These are phyloP conservation scores for Heliconius erato DNA, from an alignment of 2,888 invertebrate species.

Conservation along the genomic window DNA sequence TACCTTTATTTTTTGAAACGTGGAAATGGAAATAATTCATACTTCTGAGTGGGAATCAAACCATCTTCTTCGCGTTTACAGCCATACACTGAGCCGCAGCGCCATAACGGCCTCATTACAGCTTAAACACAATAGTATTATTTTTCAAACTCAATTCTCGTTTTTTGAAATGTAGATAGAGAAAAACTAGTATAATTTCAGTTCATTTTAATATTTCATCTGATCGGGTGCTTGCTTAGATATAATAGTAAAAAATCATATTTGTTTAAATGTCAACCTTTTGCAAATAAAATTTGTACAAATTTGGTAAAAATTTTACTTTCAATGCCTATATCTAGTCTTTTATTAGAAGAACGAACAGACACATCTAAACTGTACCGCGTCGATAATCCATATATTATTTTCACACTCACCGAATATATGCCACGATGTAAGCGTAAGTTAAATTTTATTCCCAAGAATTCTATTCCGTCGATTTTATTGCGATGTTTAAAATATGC, in stretches of 20 bases:
- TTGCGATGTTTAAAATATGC: background rate
- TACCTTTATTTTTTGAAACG: too few relatives aligned
- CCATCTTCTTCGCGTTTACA: background rate
- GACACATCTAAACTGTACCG: background rate
- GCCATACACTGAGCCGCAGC: background rate
- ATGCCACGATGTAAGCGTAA: conserved; percentile 14
- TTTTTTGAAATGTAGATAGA: too few relatives aligned
- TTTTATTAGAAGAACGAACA: background rate
- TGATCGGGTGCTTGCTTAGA: background rate
- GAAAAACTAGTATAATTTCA: too few relatives aligned
- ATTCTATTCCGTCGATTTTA: conserved; percentile 13
- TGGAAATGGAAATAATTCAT: too few relatives aligned
- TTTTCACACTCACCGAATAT: conserved; percentile 1
- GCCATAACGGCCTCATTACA: too few relatives aligned
- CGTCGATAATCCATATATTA: background rate
- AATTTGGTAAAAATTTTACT: background rate
- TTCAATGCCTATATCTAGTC: too few relatives aligned
- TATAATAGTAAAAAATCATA: background rate
- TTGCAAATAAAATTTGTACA: background rate
- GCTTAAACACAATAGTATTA: too few relatives aligned
- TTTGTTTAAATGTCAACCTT: too few relatives aligned
- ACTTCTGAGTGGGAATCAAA: too few relatives aligned
- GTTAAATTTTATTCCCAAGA: conserved; percentile 21
- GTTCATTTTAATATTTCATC: background rate
- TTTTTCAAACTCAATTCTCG: too few relatives aligned